Conservation (phyloP, 2,888 invertebrate genomes). For the Liposcelis brunnea region DNA sequence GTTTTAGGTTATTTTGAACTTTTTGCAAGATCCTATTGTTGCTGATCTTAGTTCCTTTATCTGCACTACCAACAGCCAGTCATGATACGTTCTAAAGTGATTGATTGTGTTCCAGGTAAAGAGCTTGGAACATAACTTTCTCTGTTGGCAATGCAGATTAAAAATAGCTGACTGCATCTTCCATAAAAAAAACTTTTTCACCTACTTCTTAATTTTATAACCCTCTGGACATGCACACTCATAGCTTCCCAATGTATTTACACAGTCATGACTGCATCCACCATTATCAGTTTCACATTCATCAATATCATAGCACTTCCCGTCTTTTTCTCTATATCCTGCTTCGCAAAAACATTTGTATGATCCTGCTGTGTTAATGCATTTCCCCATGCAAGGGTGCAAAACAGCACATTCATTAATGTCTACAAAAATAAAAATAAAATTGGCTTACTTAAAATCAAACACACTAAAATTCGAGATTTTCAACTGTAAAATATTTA, state of each 20-base stretch:
- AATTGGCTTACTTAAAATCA: too few relatives aligned
- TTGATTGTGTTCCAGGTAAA: too few relatives aligned
- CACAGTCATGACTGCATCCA: conserved; percentile 34
- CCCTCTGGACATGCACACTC: conserved; percentile 25
- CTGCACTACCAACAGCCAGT: too few relatives aligned
- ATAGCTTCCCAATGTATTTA: conserved; percentile 31
- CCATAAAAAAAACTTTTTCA: background rate
- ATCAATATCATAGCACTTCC: conserved; percentile 27
- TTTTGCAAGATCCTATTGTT: too few relatives aligned
- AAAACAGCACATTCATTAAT: conserved; percentile 14
- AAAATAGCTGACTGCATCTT: too few relatives aligned
- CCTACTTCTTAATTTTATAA: background rate
- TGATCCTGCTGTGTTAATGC: conserved; percentile 29
- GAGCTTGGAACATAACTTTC: too few relatives aligned
- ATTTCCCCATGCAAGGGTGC: conserved; percentile 15
- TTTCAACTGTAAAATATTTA: too few relatives aligned
- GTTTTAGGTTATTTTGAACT: too few relatives aligned
- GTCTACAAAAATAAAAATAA: conserved; percentile 11
- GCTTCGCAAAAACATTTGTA: conserved; percentile 29
- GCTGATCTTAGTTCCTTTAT: too few relatives aligned
- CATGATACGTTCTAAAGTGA: too few relatives aligned
- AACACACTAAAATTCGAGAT: too few relatives aligned
- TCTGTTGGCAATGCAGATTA: too few relatives aligned
- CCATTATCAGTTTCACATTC: conserved; percentile 31
- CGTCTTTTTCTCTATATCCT: conserved; percentile 20